Conservation (phyloP, 2,797 vertebrate species). For the Apodemus agrarius region DNA sequence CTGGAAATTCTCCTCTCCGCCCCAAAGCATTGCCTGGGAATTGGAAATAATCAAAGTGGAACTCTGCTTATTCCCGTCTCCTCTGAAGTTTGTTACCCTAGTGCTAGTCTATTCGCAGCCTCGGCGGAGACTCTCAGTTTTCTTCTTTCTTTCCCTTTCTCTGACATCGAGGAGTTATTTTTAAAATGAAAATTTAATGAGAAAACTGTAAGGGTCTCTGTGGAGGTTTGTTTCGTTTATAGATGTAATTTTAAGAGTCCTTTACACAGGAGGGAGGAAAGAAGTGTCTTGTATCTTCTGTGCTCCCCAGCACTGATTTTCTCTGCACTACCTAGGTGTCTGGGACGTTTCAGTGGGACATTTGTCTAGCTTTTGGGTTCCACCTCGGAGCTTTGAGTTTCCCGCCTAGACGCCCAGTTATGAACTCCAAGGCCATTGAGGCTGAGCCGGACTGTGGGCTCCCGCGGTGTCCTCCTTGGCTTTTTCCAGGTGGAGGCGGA, state of each 20-base stretch:
- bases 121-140: background rate
- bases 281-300: background rate
- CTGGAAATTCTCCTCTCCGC: slow-evolving; percentile 30
- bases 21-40: background rate
- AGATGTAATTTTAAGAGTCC: slow-evolving; percentile 29
- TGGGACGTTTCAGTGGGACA: background rate
- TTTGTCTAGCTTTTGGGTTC: background rate
- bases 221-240: slow-evolving; percentile 10
- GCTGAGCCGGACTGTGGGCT: background rate
- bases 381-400: background rate
- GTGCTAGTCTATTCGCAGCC: slow-evolving; percentile 52
- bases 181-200: slow-evolving; percentile 63
- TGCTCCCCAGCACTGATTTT: background rate
- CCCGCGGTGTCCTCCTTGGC: background rate
- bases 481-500: slow-evolving; percentile 15
- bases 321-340: background rate
- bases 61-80: background rate
- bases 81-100: slow-evolving; percentile 17
- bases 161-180: slow-evolving; percentile 20
- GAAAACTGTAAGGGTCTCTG: slow-evolving; percentile 32
- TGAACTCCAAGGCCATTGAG: background rate
- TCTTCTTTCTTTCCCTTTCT: background rate
- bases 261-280: background rate
- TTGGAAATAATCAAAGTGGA: background rate
- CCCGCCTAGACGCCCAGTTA: background rate